phyloP scores from a whole-genome alignment of 2,797 vertebrate species.

The Distichodus sexfasciatus region DNA sequence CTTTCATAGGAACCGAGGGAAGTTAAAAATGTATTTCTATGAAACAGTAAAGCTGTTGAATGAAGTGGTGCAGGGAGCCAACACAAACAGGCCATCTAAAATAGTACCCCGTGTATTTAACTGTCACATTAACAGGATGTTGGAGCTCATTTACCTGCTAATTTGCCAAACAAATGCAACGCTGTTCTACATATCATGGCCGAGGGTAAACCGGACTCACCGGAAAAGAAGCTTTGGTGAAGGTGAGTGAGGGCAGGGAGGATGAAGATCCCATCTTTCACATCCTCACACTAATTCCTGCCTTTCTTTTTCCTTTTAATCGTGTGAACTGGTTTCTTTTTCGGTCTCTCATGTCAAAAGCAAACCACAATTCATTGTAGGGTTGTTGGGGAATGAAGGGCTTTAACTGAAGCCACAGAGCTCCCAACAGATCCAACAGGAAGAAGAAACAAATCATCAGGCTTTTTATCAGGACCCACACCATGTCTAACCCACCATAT shows the following conservation, averaged over 20 bases:
- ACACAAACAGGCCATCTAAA: constrained; percentile 4
- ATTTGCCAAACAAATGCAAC: constrained; percentile 59
- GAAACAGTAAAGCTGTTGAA: background rate
- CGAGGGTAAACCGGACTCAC: background rate
- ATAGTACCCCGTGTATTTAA: background rate
- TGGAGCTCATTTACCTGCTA: constrained; percentile 31
- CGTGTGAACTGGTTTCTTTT: background rate
- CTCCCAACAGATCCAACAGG: constrained; percentile 37
- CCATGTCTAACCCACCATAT: too few species aligned
- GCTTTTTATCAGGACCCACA: background rate
- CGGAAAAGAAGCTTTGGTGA: background rate
- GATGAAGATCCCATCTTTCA: background rate
- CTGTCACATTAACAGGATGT: background rate
- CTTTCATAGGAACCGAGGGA: background rate
- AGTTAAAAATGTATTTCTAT: background rate
- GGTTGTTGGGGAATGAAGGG: background rate
- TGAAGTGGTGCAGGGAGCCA: background rate
- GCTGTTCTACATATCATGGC: background rate
- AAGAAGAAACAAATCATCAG: constrained; percentile 10
- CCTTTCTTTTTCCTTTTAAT: background rate
- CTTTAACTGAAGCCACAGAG: constrained; percentile 22
- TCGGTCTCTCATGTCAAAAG: background rate
- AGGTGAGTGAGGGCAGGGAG: background rate
- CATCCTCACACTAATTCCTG: background rate
- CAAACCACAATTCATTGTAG: background rate